A percentile compares a stretch with the other conserved stretches of the same genome.
phyloP scores from a whole-genome alignment of 2,888 invertebrate genomes.

The Drosophila hamatofila region DNA sequence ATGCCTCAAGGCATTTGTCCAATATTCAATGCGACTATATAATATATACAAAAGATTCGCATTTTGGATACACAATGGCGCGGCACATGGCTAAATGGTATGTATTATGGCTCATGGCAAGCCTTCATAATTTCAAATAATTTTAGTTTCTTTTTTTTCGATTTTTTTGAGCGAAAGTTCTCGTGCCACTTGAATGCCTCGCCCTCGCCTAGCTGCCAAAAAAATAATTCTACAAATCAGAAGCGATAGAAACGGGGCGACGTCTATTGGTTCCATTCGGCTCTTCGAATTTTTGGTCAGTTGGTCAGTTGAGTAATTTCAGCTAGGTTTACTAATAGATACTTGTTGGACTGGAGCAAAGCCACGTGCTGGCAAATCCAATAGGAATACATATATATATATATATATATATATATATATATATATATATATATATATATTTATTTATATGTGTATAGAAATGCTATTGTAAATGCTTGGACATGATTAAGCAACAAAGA shows the following conservation, averaged over 20 bases:
- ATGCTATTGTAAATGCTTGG: constrained; percentile 1
- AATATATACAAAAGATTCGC: constrained; percentile 23
- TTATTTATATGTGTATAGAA: too few relatives aligned
- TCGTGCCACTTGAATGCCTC: constrained; percentile 57
- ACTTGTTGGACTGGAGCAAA: constrained; percentile 30
- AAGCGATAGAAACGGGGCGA: constrained; percentile 11
- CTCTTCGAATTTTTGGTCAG: not conserved
- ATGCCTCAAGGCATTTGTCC: constrained; percentile 23
- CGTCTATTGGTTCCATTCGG: constrained; percentile 14
- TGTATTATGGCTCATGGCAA: constrained; percentile 50
- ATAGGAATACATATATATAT: constrained; percentile 9
- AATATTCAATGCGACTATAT: constrained; percentile 15
- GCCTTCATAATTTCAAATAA: constrained; percentile 63
- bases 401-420: constrained; percentile 2
- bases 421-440: constrained; percentile 5
- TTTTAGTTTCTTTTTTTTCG: constrained; percentile 38
- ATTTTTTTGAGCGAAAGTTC: constrained; percentile 41
- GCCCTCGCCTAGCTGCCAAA: constrained; percentile 56
- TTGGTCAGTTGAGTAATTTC: constrained; percentile 29
- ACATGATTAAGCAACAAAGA: constrained; percentile 34
- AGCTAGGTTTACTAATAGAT: constrained; percentile 16
- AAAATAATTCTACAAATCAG: constrained; percentile 20
- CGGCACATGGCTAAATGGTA: constrained; percentile 51
- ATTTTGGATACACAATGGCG: constrained; percentile 35
- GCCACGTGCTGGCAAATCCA: constrained; percentile 28